Base-by-base conservation (phyloP, 2,797 vertebrate genomes). In the Syngnathus rostellatus region DNA sequence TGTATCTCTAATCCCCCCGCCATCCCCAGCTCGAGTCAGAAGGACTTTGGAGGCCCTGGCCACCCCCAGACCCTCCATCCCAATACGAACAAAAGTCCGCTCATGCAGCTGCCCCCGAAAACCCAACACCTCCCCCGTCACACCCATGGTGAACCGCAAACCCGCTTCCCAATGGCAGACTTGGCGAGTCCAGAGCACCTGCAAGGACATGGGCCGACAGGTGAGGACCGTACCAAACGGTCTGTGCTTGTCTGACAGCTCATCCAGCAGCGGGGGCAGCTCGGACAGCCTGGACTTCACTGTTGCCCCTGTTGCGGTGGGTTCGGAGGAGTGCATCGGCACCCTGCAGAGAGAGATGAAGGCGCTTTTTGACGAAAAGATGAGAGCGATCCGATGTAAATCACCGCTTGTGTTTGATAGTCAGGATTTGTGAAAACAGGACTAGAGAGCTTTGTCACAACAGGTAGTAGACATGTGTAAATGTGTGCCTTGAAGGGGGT, bases 311-410 rank as follows among this genome's bases (percentile, higher is more conserved):
- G 43, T 69, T n/a, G 81, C 90, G 16, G 89, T 87, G 61, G 84
- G 83, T 57, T 73, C 86, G 67, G 88, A 82, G 78, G 90, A 90
- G 84, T 90, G 81, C 40, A 92, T 89, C 55, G 95, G 97, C 80
- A 96, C 95, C 63, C 90, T 97, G 66, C 96, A 97, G 90, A 92
- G 94, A 83, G 96, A 99, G 91, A 95, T 98, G 94, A 96, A 94
- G 54, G 92, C 92, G 73, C 91, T 98, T 81, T 98, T 98, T 74
- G 82, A 94, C 75, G 92, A 95, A 90, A 97, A 93, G 87, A 89
- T 99, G 90, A 93, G 91, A 83, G 96, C 96, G 87, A 93, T 97
- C 74, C 93, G 90, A 83, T 96, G 94, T 85, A 93, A 93, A 86
- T 95, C 95, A 31, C 94, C 95, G 48, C 89, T 96, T 81, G 92